Percentiles rank a stretch among this genome's conserved stretches.
Conservation (phyloP, 2,888 invertebrate genomes). For the Spisula solida region DNA sequence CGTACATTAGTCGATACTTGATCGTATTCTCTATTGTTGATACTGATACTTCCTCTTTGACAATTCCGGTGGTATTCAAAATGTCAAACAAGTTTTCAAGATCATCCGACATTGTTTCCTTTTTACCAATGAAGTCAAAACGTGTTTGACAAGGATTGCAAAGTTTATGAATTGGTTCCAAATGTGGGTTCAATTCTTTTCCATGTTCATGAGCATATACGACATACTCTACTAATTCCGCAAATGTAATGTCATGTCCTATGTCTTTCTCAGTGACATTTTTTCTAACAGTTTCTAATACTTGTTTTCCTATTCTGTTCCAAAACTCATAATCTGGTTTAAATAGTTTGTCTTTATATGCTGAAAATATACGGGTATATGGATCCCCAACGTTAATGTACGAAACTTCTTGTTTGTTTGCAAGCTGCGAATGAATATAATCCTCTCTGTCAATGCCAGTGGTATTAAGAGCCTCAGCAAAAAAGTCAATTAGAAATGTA, state of each 20-base stretch:
- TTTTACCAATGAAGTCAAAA: neutral
- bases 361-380: neutral
- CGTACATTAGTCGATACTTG: neutral
- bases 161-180: neutral
- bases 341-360: neutral
- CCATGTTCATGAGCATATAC: neutral
- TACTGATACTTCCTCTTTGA: neutral
- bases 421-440: no score
- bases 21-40: neutral
- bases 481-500: neutral
- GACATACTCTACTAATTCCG: neutral
- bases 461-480: neutral
- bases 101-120: neutral
- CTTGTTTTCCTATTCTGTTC: neutral
- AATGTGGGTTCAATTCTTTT: neutral
- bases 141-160: neutral
- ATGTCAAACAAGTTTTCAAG: neutral
- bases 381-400: neutral
- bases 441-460: neutral
- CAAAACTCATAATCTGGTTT: neutral
- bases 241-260: neutral
- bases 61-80: neutral
- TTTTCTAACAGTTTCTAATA: neutral
- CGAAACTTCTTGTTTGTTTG: neutral
- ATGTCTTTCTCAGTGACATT: no score